Base-by-base conservation (phyloP, 2,797 vertebrate species). In the Microcaecilia unicolor region DNA sequence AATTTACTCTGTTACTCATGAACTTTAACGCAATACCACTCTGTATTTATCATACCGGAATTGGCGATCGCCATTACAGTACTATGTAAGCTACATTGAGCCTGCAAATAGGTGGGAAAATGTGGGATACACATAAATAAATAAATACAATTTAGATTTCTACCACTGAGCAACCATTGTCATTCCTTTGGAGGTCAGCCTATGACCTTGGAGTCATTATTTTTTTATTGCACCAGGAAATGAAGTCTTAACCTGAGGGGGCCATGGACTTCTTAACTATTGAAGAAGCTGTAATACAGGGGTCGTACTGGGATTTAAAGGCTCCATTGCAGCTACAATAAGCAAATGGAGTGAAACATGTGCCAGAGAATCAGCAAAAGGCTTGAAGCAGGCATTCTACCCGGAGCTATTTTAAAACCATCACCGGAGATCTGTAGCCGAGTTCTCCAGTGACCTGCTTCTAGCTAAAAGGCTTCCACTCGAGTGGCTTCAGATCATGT, bases 401-500 rank as follows among this genome's bases (percentile, higher is more conserved):
- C 49, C 43, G 2, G 7, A 33, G 51, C 37, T 65, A 28, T 65
- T 65, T 70, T 34, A 52, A n/a, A 61, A 29, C 46, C 39, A 67
- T 52, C 37, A 43, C 10, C 18, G 15, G 34, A 71, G 70, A 64
- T 60, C 60, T 54, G 38, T 35, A 64, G 59, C 30, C 7, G 20
- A 61, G 49, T 48, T 76, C 61, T 70, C 70, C 36, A 29, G 57
- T 5, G 65, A 52, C 54, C 43, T 48, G 46, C 65, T 57, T 67
- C 50, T 37, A 64, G 76, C 61, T 74, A 74, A 78, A 82, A 83
- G 64, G 67, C 72, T 80, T 82, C 67, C 63, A 64, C 71, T 70
- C 15, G 18, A 72, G 57, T 67, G n/a, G 72, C 75, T 58, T 64
- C 48, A 45, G 55, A 57, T 76, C 70, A 62, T 81, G 73, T 78